A percentile compares a stretch with the other conserved stretches of the same genome.
These are phyloP conservation scores for Myiozetetes cayanensis DNA, from an alignment of 2,113 vertebrate genomes.

Conservation along the genomic window DNA sequence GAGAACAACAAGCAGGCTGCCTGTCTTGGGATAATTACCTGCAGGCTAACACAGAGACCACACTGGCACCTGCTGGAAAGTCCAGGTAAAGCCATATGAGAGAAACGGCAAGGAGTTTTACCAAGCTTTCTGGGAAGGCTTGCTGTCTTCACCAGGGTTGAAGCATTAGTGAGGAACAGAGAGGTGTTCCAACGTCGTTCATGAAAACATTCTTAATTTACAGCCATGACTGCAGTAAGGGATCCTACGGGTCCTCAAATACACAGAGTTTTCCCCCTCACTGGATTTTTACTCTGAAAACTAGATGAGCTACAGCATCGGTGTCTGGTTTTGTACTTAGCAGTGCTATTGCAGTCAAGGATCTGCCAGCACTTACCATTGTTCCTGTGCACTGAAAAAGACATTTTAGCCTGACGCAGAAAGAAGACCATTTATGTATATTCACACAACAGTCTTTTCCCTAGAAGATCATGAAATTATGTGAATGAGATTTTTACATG, in stretches of 20 bases:
- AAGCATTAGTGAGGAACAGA: neutral
- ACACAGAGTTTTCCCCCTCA: neutral
- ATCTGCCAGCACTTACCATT: slow-evolving; percentile 2
- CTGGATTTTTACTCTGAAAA: neutral
- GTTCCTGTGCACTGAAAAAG: neutral
- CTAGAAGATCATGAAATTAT: neutral
- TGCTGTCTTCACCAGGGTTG: neutral
- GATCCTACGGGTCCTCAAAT: neutral
- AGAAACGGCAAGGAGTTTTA: neutral
- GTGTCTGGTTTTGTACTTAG: neutral
- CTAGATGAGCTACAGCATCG: neutral
- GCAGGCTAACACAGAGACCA: neutral
- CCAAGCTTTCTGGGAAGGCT: neutral
- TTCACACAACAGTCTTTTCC: neutral
- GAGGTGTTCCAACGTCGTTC: neutral
- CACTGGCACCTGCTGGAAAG: slow-evolving; percentile 34
- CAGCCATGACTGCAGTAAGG: neutral
- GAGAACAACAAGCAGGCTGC: neutral
- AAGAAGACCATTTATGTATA: neutral
- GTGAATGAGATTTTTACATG: neutral
- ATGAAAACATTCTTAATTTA: neutral
- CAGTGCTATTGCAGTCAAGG: neutral
- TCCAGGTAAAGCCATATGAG: neutral
- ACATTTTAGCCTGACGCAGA: neutral
- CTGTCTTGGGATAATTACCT: neutral